Percentiles rank a stretch among this genome's conserved stretches.
Conservation (phyloP, 2,113 vertebrate genomes). For the Rhagologus leucostigma region DNA sequence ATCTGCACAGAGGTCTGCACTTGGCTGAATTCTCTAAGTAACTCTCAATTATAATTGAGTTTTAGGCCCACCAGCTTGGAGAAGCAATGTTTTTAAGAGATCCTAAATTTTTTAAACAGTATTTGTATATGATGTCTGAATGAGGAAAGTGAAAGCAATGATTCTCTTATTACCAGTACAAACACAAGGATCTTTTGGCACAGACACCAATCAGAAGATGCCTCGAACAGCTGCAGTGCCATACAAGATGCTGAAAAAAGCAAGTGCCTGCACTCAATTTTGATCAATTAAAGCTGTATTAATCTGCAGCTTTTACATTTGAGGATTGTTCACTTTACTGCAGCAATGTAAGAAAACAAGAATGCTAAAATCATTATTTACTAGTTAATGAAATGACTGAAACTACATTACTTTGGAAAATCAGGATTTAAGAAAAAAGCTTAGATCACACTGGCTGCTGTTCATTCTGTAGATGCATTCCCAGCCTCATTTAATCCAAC, state of each 20-base stretch:
- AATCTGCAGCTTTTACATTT: slow-evolving; percentile 40
- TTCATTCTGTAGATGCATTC: neutral
- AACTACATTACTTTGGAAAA: neutral
- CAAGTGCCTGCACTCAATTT: slow-evolving; percentile 50
- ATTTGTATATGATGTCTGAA: slow-evolving; percentile 26
- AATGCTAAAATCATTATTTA: slow-evolving; percentile 42
- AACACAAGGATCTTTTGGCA: slow-evolving; percentile 43
- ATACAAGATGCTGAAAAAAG: slow-evolving; percentile 51
- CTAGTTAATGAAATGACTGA: neutral
- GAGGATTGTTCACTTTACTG: slow-evolving; percentile 36
- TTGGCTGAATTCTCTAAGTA: neutral
- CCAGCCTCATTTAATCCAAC: neutral
- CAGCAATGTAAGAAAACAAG: slow-evolving; percentile 9
- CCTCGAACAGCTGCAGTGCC: slow-evolving; percentile 46
- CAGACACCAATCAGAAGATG: slow-evolving; percentile 29
- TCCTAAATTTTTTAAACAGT: slow-evolving; percentile 35
- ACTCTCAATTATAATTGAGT: neutral
- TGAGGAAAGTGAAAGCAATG: slow-evolving; percentile 36
- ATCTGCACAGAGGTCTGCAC: neutral
- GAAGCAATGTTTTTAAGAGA: neutral
- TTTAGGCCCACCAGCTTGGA: neutral
- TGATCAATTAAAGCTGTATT: slow-evolving; percentile 55
- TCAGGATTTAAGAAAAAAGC: neutral
- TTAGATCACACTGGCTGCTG: neutral
- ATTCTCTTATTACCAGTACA: slow-evolving; percentile 53